Conservation (phyloP, 2,888 invertebrate genomes). For the Netelia inedita region DNA sequence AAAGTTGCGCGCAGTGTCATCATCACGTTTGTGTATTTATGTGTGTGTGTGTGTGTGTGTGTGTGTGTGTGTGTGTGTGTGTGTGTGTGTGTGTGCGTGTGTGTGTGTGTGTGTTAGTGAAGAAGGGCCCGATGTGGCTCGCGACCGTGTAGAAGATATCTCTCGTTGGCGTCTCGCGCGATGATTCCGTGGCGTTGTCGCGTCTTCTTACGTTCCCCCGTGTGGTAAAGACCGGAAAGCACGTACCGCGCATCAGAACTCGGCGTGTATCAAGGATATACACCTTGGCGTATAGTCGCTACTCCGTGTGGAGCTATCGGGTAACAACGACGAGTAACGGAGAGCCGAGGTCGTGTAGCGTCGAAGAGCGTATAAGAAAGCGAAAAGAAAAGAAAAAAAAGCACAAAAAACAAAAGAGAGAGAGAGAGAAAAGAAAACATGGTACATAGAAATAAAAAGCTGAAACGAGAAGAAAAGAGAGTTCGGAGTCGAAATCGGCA, state of each 20-base stretch:
- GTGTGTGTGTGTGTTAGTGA: slow-evolving; percentile 6
- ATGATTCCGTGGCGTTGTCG: slow-evolving; percentile 42
- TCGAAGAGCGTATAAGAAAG: not conserved
- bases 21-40: not conserved
- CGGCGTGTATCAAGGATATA: not conserved
- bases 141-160: not conserved
- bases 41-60: slow-evolving; percentile 1
- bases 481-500: slow-evolving; percentile 16
- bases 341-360: not conserved
- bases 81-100: not conserved
- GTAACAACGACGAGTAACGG: slow-evolving; percentile 34
- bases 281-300: not conserved
- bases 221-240: slow-evolving; percentile 60
- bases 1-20: slow-evolving; percentile 16
- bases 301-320: not conserved
- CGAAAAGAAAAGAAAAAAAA: not conserved
- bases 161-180: slow-evolving; percentile 10
- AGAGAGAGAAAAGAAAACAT: not conserved
- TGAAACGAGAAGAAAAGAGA: not conserved
- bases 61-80: not conserved
- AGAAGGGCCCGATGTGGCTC: not conserved
- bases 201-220: slow-evolving; percentile 26
- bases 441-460: not conserved
- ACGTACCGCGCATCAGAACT: slow-evolving; percentile 34
- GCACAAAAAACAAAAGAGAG: not conserved